These are phyloP conservation scores for Benitochromis conjunctus DNA, from an alignment of 2,113 vertebrate species.

Conservation along the genomic window DNA sequence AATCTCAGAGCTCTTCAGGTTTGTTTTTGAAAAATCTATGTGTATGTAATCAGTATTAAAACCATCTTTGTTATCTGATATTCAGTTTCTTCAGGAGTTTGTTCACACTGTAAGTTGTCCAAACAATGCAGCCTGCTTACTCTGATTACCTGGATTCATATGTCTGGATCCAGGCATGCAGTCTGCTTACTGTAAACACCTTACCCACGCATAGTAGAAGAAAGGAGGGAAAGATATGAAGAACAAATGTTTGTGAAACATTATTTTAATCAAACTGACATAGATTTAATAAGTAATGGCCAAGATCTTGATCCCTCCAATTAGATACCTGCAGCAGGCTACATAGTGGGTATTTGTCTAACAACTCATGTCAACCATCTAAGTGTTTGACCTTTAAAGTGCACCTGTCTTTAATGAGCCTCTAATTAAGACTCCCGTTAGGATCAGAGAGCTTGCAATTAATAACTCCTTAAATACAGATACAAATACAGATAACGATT, in stretches of 20 bases:
- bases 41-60: neutral
- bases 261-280: conserved; percentile 3
- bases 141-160: neutral
- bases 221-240: neutral
- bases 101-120: neutral
- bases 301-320: neutral
- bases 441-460: conserved; percentile 21
- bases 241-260: neutral
- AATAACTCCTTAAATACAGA: conserved; percentile 18
- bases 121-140: neutral
- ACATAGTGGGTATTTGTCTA: conserved; percentile 23
- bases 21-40: neutral
- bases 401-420: conserved; percentile 31
- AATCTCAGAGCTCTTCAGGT: neutral
- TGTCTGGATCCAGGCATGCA: neutral
- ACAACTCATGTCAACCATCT: neutral
- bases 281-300: conserved; percentile 6
- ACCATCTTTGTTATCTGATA: neutral
- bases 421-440: conserved; percentile 31
- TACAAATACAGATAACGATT: neutral
- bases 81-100: neutral
- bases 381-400: conserved; percentile 31
- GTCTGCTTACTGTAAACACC: neutral
- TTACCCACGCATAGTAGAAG: neutral
- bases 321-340: conserved; percentile 25